A percentile compares a stretch with the other conserved stretches of the same genome.
Evolutionary conservation across 2,888 invertebrate genomes (phyloP).

Genomic region (Harpalus rubripes): DNA sequence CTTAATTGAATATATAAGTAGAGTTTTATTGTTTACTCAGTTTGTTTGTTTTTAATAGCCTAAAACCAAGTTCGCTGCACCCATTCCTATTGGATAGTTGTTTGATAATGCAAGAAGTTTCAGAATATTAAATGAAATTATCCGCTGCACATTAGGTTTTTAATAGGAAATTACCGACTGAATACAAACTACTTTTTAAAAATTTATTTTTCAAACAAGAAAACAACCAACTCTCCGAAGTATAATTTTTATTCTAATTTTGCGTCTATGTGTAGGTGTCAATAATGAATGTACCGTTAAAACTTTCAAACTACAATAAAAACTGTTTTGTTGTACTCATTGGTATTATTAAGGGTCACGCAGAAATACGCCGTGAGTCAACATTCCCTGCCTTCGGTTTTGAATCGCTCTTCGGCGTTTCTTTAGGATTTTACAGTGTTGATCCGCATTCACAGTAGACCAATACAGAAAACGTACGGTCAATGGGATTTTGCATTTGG

Average conservation of each 20-base stretch:
- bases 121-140: slow-evolving; percentile 13
- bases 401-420: too few relatives aligned
- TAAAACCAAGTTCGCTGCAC: slow-evolving; percentile 14
- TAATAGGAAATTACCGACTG: background rate
- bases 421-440: too few relatives aligned
- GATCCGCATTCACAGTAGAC: too few relatives aligned
- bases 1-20: slow-evolving; percentile 46
- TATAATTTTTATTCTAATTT: slow-evolving; percentile 12
- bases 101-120: slow-evolving; percentile 10
- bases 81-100: slow-evolving; percentile 16
- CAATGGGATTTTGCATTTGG: too few relatives aligned
- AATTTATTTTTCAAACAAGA: background rate
- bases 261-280: background rate
- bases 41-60: slow-evolving; percentile 30
- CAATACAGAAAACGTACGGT: too few relatives aligned
- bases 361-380: too few relatives aligned
- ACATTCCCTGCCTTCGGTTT: too few relatives aligned
- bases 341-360: too few relatives aligned
- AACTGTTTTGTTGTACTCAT: too few relatives aligned
- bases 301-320: too few relatives aligned
- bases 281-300: background rate
- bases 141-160: background rate
- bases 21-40: slow-evolving; percentile 10
- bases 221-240: background rate
- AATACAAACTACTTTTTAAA: slow-evolving; percentile 1